A percentile compares a stretch with the other conserved stretches of the same genome.
These are phyloP conservation scores for Sterna hirundo DNA, from an alignment of 2,113 vertebrate genomes.

Conservation along the genomic window DNA sequence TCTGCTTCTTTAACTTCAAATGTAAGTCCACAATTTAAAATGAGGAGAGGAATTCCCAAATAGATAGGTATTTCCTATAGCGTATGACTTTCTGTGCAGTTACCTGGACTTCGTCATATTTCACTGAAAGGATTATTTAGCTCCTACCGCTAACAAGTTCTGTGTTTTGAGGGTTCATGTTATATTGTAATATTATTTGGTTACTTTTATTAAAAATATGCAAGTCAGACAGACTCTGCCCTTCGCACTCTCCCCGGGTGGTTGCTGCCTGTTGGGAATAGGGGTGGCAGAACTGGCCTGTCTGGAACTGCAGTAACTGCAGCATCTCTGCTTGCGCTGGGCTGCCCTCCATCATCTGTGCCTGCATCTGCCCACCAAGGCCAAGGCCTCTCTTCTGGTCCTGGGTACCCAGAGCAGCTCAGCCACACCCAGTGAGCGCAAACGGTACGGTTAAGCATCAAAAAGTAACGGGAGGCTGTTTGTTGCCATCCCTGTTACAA, in stretches of 20 bases:
- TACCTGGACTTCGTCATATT: fast-evolving
- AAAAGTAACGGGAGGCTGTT: background rate
- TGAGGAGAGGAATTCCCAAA: background rate
- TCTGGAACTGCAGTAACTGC: background rate
- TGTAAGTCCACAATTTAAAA: background rate
- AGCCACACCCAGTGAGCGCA: background rate
- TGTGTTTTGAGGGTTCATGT: background rate
- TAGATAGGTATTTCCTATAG: background rate
- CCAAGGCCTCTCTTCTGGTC: background rate
- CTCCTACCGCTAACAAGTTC: background rate
- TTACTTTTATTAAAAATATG: background rate
- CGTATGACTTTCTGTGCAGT: background rate
- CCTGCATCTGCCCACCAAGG: fast-evolving
- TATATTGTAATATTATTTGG: background rate
- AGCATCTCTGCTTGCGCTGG: fast-evolving
- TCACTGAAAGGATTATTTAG: background rate
- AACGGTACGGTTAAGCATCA: background rate
- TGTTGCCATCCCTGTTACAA: background rate
- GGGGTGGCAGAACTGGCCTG: background rate
- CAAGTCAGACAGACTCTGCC: background rate
- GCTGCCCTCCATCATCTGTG: background rate
- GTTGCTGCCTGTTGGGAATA: background rate
- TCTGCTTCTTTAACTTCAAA: background rate
- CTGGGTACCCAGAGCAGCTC: background rate
- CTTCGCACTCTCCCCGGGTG: background rate